These are phyloP conservation scores for Athalia circularis DNA, from an alignment of 2,888 invertebrate genomes.

Conservation along the genomic window DNA sequence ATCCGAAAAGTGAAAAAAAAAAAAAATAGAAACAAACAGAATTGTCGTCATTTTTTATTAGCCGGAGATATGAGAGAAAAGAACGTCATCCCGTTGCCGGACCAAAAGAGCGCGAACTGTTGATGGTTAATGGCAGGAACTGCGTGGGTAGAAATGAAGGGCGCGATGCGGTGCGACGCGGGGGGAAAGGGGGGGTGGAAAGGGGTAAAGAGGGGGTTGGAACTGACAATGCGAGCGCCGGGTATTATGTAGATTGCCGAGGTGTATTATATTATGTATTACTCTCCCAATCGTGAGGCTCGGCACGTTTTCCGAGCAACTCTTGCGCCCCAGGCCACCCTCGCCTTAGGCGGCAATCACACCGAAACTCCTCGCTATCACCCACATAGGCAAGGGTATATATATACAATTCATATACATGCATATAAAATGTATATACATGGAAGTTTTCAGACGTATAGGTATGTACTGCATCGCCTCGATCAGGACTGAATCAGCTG, in stretches of 20 bases:
- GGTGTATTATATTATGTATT: conserved; percentile 48
- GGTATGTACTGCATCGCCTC: conserved; percentile 1
- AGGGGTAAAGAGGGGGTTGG: conserved; percentile 46
- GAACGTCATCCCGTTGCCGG: neutral
- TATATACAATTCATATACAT: too few relatives aligned
- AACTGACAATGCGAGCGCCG: conserved; percentile 31
- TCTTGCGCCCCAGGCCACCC: conserved; percentile 15
- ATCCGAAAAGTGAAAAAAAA: too few relatives aligned
- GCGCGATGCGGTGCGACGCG: neutral
- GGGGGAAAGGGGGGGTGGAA: neutral
- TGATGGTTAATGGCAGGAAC: too few relatives aligned
- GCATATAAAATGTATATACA: too few relatives aligned
- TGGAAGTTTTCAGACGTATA: too few relatives aligned
- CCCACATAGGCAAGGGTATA: neutral
- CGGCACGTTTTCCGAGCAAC: conserved; percentile 45
- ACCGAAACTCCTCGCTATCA: conserved; percentile 22
- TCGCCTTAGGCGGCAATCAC: conserved; percentile 43
- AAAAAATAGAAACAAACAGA: too few relatives aligned
- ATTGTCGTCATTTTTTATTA: too few relatives aligned
- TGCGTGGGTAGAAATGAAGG: too few relatives aligned
- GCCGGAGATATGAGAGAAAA: too few relatives aligned
- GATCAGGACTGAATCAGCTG: conserved; percentile 22
- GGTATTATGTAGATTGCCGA: conserved; percentile 46
- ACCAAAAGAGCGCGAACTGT: too few relatives aligned
- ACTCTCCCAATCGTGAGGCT: conserved; percentile 44